These are phyloP conservation scores for Gavialis gangeticus DNA, from an alignment of 2,113 vertebrate genomes.

Conservation along the genomic window DNA sequence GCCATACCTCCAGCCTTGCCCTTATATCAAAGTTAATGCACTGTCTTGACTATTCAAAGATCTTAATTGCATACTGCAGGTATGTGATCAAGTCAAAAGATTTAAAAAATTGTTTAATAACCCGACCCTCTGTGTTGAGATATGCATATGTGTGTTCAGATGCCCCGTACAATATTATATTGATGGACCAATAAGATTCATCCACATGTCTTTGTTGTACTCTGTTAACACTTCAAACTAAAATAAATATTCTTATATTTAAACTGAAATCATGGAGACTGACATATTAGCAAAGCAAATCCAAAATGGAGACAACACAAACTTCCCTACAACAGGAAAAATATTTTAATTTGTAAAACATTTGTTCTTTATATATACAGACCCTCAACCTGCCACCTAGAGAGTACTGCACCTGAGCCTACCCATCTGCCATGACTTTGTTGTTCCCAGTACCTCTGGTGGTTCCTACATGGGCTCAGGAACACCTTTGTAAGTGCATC, in stretches of 20 bases:
- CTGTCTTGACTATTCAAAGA: neutral
- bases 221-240: neutral
- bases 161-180: neutral
- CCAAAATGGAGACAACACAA: fast-evolving
- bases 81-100: neutral
- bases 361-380: neutral
- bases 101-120: neutral
- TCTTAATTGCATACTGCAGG: neutral
- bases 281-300: fast-evolving
- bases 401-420: too few species aligned
- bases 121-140: neutral
- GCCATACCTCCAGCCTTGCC: neutral
- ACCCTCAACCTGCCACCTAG: too few species aligned
- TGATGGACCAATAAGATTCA: neutral
- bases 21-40: neutral
- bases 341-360: neutral
- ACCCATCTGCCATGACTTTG: too few species aligned
- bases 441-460: too few species aligned
- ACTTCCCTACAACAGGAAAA: neutral
- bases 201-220: neutral
- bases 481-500: too few species aligned
- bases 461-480: too few species aligned
- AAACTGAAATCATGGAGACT: neutral
- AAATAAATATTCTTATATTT: neutral
- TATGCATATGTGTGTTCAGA: neutral